Evolutionary conservation across 2,888 invertebrate genomes (phyloP), one percentile per base, ranked within the genome.

Genomic region (Ennomos quercinarius): DNA sequence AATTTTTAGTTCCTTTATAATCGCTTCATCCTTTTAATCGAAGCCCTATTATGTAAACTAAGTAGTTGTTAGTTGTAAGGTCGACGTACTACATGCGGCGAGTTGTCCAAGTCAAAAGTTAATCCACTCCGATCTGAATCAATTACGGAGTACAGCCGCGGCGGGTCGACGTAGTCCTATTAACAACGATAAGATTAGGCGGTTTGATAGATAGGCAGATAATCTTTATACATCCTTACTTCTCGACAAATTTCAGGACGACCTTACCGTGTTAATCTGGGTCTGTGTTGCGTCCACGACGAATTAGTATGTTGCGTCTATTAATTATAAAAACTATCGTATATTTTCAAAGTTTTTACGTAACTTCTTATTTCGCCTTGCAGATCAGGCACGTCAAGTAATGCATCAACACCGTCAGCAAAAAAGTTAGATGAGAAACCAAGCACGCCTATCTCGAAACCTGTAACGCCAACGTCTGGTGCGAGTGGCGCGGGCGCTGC

Each of bases 391-490:
- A 97, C 97, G 39, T 97, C 97, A 61, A 97, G 97, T 76, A 97
- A 97, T 83, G 97, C 97, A n/a, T 97, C 97, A 72, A 97, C 97
- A 37, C 97, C 97, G 1, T 97, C 97, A 60, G 96, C 96, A 66
- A 97, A 97, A 85, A 97, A 97, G 84, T 91, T 96, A 84, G 96
- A 96, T 83, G 98, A 98, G 77, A 98, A 98, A 86, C 97, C 98
- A 9, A 95, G 96, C 65, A 98, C 98, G 35, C 98, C 98, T 6
- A 97, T 98, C 72, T 96, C 97, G 10, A 98, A 98, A 91, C 96
- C 97, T 8, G 96, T 97, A 63, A 98, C 98, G 40, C 98, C 98
- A 4, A 98, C 97, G 12, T 93, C 94, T 2, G 95, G 95, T 44
- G 92, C 93, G 55, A 94, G 94, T 63, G 88, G 94, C 50, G 94